These are phyloP conservation scores for Diaperis boleti DNA, from an alignment of 2,888 invertebrate genomes.

Conservation along the genomic window DNA sequence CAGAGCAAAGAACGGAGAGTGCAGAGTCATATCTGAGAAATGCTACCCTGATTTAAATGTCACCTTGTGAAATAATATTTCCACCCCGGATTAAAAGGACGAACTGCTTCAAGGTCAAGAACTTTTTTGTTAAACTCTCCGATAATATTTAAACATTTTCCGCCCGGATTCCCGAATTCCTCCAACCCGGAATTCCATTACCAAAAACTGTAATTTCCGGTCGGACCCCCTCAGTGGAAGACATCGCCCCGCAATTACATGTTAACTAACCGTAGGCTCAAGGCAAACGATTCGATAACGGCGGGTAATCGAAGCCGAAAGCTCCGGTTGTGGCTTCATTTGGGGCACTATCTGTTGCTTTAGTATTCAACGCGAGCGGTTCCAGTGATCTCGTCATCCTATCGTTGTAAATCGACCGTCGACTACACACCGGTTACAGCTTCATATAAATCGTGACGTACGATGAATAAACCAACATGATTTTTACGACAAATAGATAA, in stretches of 20 bases:
- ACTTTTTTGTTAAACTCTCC: too few species aligned
- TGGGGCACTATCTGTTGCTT: conserved; percentile 45
- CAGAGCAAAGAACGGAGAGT: too few species aligned
- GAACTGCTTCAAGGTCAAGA: too few species aligned
- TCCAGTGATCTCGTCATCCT: conserved; percentile 54
- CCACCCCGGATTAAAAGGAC: too few species aligned
- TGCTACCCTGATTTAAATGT: too few species aligned
- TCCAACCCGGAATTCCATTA: conserved; percentile 24
- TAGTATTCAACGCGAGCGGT: conserved; percentile 52
- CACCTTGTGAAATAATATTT: too few species aligned
- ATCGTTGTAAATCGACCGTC: conserved; percentile 56
- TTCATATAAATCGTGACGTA: conserved; percentile 51
- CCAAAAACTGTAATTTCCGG: conserved; percentile 39
- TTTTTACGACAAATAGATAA: conserved; percentile 41
- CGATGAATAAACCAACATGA: conserved; percentile 46
- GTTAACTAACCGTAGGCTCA: conserved; percentile 36
- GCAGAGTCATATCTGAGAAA: too few species aligned
- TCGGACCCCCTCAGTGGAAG: conserved; percentile 5
- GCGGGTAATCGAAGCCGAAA: conserved; percentile 31
- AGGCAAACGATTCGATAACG: conserved; percentile 39
- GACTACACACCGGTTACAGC: conserved; percentile 50
- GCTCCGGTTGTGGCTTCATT: conserved; percentile 18
- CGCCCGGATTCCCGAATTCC: too few species aligned
- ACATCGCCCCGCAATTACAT: conserved; percentile 29
- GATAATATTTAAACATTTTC: too few species aligned